Evolutionary conservation across 2,113 vertebrate genomes (phyloP), one percentile per base, ranked within the genome.

Genomic region (Prionailurus bengalensis): DNA sequence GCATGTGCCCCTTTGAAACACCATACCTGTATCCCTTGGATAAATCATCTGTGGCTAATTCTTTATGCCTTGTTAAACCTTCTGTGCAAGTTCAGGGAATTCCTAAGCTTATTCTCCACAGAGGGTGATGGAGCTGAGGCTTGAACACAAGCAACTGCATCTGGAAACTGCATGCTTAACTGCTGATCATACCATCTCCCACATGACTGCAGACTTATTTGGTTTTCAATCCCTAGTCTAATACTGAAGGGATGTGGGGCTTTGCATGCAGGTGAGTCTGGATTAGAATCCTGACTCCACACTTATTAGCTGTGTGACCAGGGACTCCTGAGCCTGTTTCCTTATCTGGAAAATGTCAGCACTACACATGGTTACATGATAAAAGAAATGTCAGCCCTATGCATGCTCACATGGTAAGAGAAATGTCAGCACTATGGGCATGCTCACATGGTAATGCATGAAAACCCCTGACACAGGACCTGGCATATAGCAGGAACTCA

Each of bases 361-460:
- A 23, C 16, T 29, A 1, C 23, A 25, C 58, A 73, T 8, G 31
- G 3, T 68, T 33, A n/a, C 66, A 8, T 68, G 31, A 31, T 68
- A 8, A 31, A 15, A n/a, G 31, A 90, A 83, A 61, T 14, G 11
- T 42, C 25, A 80, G 16, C 61, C 19, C 10, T n/a, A 4, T 17
- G 7, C 1, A 5, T 19, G 4, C 25, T 36, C 61, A 33, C 5
- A 0, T 0, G 11, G 9, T 25, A 39, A 48, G 23, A 74, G 39
- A 91, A 85, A 58, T 10, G 7, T 45, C 17, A 71, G 25, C 55
- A 14, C 12, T 33, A 1, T 10, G 25, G 13, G 13, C 3, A 3
- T 13, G 3, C n/a, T 36, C 45, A 36, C 13, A 0, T 0, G 14
- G 42, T 16, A 42, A 42, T 48, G 36, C 5, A 31, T 17, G 0